Evolutionary conservation across 2,888 invertebrate genomes (phyloP), one percentile per base, ranked within the genome.

Genomic region (Papilio demoleus): DNA sequence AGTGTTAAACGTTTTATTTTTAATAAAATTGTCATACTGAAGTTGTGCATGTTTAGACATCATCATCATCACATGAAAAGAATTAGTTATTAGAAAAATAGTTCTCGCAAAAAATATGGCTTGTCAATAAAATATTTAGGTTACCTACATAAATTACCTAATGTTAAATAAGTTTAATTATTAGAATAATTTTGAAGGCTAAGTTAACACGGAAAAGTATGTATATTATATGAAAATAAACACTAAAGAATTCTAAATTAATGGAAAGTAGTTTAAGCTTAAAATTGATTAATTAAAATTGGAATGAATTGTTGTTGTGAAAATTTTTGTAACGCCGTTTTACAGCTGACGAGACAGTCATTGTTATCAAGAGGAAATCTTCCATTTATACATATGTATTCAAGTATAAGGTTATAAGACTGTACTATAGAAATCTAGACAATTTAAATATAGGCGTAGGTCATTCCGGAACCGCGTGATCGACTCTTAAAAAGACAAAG

Each of bases 391-490:
- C 8, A 22, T 61, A 61, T 22, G 19, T 38, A 38, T 27, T 2
- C 6, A 47, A 22, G 4, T 31, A n/a, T n/a, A n/a, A 31, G 62
- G 45, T 45, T 45, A 45, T 45, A 62, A 19, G 14, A 19, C 17
- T 62, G 27, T 40, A 17, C 19, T 31, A 19, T 19, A 45, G 27
- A 31, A 11, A 62, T 6, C 12, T 62, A 45, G 31, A 31, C 17
- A 31, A 56, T 56, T 8, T 17, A 8, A 56, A 31, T 45, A 19
- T 19, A 17, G n/a, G n/a, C 4, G 27, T 27, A 42, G 8, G 38
- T 63, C 50, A 50, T 11, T 50, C 24, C 1, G 14, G 22, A 5
- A 50, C 50, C 47, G 19, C 63, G 50, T 63, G 63, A 63, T 63
- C 36, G 2, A 22, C 27, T 17, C 53, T n/a, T 53, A 53, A 53